Base-by-base conservation (phyloP, 2,113 vertebrate species). In the Plecotus auritus region DNA sequence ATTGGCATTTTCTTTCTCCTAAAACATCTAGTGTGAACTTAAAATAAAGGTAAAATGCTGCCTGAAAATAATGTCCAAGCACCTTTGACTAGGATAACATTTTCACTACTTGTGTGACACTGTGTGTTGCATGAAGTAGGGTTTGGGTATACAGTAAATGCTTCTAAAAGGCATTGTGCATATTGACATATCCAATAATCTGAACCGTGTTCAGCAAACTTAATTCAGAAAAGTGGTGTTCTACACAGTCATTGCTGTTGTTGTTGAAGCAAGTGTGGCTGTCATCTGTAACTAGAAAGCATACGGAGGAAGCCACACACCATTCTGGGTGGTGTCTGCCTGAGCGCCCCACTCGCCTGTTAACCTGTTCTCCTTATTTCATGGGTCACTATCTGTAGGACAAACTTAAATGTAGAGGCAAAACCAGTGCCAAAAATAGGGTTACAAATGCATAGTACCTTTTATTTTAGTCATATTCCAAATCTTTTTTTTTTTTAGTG, bases 201-300 rank as follows among this genome's bases (percentile, higher is more conserved):
- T 99, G 99, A 99, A 99, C 99, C 99, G 95, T 99, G 99, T 99
- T 99, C 99, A 99, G 99, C 99, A 98, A 99, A 99, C 98, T 98
- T 98, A 97, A 98, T 98, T 98, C 99, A 98, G 99, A 98, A 98
- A 95, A 97, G 90, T 98, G 98, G 98, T 87, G 97, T 97, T 98
- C 98, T 98, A 72, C 92, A 97, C 97, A 93, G 89, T 96, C 97
- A 93, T 97, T 90, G 42, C 98, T 94, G 97, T 98, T 61, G 67
- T 23, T 77, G 92, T 91, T 84, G 70, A 96, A 88, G 97, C n/a
- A 51, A 94, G 93, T 61, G 96, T 95, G 97, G 94, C 92, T 11
- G 56, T 30, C 49, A 32, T 85, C 95, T 74, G 51, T 64, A 81
- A 93, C 88, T 85, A 2, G 23, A 51, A 70, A n/a, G 56, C 0